Conservation (phyloP, 2,888 invertebrate genomes). For the Dicyrtoma fusca region DNA sequence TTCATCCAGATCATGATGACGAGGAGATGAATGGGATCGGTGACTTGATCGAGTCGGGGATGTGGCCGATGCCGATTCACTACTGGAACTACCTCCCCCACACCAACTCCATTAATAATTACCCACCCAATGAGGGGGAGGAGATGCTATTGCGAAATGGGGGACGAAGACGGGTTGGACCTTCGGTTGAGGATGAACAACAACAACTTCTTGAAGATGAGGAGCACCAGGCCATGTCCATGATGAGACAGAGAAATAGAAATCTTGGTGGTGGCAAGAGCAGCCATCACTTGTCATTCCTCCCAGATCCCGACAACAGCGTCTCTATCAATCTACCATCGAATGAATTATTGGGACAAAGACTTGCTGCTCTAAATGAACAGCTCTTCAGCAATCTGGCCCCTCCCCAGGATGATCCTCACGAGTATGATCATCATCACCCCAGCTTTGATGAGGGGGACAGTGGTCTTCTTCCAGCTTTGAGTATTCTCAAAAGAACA, state of each 20-base stretch:
- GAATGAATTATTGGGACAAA: conserved; percentile 27
- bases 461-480: conserved; percentile 10
- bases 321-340: conserved; percentile 22
- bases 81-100: conserved; percentile 36
- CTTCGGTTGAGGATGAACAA: too few relatives aligned
- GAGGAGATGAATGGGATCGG: background rate
- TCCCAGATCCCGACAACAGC: conserved; percentile 25
- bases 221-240: background rate
- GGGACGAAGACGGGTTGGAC: background rate
- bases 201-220: background rate
- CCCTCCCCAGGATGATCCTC: background rate
- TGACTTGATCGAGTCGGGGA: conserved; percentile 6
- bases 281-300: conserved; percentile 28
- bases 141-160: background rate
- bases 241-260: background rate
- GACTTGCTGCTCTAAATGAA: conserved; percentile 31
- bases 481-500: conserved; percentile 36
- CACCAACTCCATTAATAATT: conserved; percentile 15
- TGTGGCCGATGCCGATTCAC: conserved; percentile 15
- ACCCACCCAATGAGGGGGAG: background rate
- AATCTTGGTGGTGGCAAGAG: background rate
- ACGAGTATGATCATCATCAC: background rate
- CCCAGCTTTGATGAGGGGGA: background rate
- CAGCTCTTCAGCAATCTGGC: conserved; percentile 16
- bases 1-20: too few relatives aligned